Evolutionary conservation across 2,797 vertebrate species (phyloP).

Genomic region (Dryobates pubescens): DNA sequence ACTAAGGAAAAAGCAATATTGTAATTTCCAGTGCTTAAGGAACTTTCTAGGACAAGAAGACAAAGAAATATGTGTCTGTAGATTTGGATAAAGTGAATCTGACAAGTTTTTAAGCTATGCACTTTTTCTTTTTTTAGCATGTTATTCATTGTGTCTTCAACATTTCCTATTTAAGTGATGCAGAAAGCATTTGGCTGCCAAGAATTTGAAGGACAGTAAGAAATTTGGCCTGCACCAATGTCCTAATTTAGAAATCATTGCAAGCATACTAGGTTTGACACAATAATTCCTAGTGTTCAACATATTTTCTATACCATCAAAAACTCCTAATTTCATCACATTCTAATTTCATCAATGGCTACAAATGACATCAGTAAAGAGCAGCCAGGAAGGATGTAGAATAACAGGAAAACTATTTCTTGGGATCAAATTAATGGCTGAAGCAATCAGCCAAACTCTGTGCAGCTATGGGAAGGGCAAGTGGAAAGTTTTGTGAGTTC

Average conservation of each 20-base stretch:
- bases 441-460: not conserved
- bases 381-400: not conserved
- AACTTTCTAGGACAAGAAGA: slow-evolving; percentile 5
- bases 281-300: not conserved
- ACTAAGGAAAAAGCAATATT: not conserved
- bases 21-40: not conserved
- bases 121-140: not conserved
- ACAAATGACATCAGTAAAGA: not conserved
- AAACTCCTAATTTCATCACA: slow-evolving; percentile 1
- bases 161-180: not conserved
- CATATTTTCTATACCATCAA: not conserved
- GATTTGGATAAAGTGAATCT: not conserved
- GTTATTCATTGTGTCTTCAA: not conserved
- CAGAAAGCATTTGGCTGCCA: slow-evolving; percentile 1
- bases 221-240: not conserved
- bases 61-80: not conserved
- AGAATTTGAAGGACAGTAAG: slow-evolving; percentile 35
- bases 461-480: not conserved
- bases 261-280: not conserved
- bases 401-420: not conserved
- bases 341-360: not conserved
- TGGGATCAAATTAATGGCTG: slow-evolving; percentile 1
- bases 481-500: not conserved
- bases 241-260: not conserved
- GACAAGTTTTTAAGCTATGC: not conserved